phyloP scores from a whole-genome alignment of 2,888 invertebrate genomes.

The Plebejus argus region DNA sequence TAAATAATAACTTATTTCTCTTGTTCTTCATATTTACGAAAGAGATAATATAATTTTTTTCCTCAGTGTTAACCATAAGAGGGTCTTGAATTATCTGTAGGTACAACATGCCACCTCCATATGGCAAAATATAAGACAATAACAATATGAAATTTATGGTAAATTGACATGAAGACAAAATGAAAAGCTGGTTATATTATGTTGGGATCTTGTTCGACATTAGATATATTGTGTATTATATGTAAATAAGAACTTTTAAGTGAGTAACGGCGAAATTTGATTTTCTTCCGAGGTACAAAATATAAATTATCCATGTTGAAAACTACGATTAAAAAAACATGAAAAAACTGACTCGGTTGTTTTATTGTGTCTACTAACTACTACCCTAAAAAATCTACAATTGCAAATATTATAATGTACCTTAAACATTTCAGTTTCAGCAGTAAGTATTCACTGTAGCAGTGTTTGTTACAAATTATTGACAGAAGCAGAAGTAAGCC shows the following conservation, averaged over 20 bases:
- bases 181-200: constrained; percentile 38
- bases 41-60: background rate
- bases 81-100: background rate
- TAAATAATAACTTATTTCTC: background rate
- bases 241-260: constrained; percentile 76
- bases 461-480: background rate
- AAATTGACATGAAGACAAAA: constrained; percentile 4
- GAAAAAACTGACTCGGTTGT: constrained; percentile 46
- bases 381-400: background rate
- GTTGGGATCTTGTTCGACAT: constrained; percentile 60
- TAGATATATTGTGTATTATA: constrained; percentile 76
- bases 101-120: background rate
- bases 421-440: no score
- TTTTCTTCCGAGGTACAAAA: constrained; percentile 81
- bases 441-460: background rate
- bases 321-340: constrained; percentile 78
- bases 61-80: background rate
- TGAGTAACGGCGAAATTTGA: constrained; percentile 76
- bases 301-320: constrained; percentile 80
- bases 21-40: background rate
- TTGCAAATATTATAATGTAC: no score
- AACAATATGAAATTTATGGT: background rate
- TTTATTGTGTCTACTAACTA: constrained; percentile 50
- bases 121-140: background rate
- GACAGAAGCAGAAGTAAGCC: no score